Evolutionary conservation across 2,113 vertebrate genomes (phyloP).

Genomic region (Lamprotornis superbus): DNA sequence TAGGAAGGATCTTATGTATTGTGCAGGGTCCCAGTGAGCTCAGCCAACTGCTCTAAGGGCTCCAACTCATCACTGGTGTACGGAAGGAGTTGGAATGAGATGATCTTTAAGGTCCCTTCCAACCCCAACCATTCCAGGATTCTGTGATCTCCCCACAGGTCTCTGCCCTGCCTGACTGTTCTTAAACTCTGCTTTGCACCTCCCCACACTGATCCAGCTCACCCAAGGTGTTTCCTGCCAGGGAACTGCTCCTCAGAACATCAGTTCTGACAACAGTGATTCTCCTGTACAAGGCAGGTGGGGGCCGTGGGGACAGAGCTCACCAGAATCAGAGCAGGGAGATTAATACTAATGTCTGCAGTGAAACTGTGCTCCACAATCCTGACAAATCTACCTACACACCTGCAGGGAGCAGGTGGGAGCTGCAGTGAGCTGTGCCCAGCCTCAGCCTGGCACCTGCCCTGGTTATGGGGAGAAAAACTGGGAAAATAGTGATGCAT

Average conservation of each 20-base stretch:
- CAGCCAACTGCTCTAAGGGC: background rate
- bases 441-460: background rate
- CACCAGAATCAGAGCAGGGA: fast-evolving
- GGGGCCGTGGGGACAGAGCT: background rate
- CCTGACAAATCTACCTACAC: fast-evolving
- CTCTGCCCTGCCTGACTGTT: background rate
- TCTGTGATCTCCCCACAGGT: background rate
- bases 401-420: background rate
- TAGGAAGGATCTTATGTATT: background rate
- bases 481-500: fast-evolving
- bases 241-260: background rate
- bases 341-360: background rate
- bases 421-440: background rate
- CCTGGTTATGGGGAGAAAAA: background rate
- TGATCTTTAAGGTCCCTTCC: background rate
- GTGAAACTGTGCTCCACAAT: background rate
- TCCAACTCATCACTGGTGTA: background rate
- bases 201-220: background rate
- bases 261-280: background rate
- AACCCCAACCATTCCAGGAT: background rate
- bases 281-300: background rate
- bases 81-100: background rate
- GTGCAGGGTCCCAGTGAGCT: background rate
- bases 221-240: background rate
- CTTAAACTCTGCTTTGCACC: background rate